Evolutionary conservation across 2,888 invertebrate genomes (phyloP), one percentile per base, ranked within the genome.

Genomic region (Drosophila histrio): DNA sequence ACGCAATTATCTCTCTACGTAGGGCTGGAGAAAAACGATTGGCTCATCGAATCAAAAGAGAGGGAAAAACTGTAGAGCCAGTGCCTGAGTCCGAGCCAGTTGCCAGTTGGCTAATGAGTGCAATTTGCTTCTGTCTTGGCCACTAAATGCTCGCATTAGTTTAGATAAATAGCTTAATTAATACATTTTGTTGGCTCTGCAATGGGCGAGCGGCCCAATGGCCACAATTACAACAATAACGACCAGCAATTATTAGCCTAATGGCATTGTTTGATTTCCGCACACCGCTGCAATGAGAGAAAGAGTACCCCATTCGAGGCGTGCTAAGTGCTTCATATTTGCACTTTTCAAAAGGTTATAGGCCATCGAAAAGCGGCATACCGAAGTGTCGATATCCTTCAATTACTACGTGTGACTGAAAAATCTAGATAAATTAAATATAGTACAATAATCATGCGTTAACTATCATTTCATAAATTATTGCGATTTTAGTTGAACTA

Each of bases 91-190:
- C 22, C n/a, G n/a, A n/a, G 26, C 44, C 34, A 21, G 52, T 53
- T 53, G 53, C 30, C 52, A 47, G 63, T 63, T 64, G 68, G 68
- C 87, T 84, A 84, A 84, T 84, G 83, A 85, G 86, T 79, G 83
- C 87, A 85, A 84, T 84, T 84, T 84, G 83, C 83, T 87, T 68
- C 83, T 87, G 83, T 84, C 83, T 84, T 84, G 87, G 77, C 83
- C 77, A 79, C 87, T 84, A 84, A 84, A 87, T 82, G 87, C 83
- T 84, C 87, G 87, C 87, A 84, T 84, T 84, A 84, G 83, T 84
- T 87, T 84, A 87, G 83, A 84, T 84, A 84, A 84, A 84, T 84
- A 85, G 83, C 87, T 84, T 84, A 84, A 87, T 84, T 87, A 84
- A 84, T 87, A 87, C 85, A 79, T 85, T 82, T 77, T 73, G 80